Evolutionary conservation across 2,797 vertebrate species (phyloP).

Genomic region (Sitta carolinensis): DNA sequence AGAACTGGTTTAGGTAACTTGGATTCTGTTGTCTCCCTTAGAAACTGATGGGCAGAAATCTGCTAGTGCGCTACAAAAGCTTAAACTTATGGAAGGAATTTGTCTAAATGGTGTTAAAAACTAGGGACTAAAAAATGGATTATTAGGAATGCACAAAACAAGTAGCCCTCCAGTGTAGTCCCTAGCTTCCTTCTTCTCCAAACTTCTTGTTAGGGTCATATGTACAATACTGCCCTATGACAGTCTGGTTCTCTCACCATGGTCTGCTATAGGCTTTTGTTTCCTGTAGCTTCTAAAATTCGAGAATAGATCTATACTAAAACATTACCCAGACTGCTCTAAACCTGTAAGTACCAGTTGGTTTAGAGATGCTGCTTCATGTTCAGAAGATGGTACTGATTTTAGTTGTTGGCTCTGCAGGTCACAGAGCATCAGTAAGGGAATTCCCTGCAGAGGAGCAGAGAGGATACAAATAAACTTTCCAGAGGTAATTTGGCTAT

Average conservation of each 20-base stretch:
- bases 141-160: neutral
- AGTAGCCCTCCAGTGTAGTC: neutral
- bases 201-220: neutral
- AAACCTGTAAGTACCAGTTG: neutral
- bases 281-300: neutral
- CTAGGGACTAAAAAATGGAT: neutral
- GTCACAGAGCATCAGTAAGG: neutral
- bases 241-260: neutral
- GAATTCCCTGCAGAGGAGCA: neutral
- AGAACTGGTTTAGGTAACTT: neutral
- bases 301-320: neutral
- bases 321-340: neutral
- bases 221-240: neutral
- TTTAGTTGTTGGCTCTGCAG: neutral
- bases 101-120: neutral
- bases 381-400: neutral
- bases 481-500: neutral
- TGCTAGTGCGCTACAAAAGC: neutral
- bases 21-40: neutral
- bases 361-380: neutral
- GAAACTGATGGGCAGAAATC: neutral
- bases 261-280: neutral
- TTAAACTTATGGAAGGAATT: slow-evolving; percentile 1
- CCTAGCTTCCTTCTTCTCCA: neutral
- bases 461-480: neutral